Base-by-base conservation (phyloP, 2,797 vertebrate genomes). In the Coranthus polyacanthus region DNA sequence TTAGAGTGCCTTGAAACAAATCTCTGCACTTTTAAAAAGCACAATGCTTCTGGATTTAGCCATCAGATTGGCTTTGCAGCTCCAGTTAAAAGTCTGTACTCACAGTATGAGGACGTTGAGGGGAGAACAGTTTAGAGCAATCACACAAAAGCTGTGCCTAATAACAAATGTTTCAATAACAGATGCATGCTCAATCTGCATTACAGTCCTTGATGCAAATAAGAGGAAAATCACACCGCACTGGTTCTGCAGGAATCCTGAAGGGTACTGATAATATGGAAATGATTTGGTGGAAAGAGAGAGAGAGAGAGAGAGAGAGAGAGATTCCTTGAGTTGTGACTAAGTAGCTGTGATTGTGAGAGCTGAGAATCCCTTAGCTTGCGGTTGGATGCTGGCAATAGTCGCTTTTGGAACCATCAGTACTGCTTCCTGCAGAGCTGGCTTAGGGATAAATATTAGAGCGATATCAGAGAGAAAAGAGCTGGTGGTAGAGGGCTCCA, bases 1-100 rank as follows among this genome's bases (percentile, higher is more conserved):
- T 37, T 68, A 8, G 46, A 64, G 32, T 52, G 42, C 26, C 67
- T 74, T 74, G 44, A 69, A 73, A 55, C 34, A 52, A 75, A 71
- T 63, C 21, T 70, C 20, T 60, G 36, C 41, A 32, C 22, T 63
- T 24, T 57, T 51, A 60, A 63, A 61, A 78, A 53, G 24, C 24
- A 26, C 3, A 6, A 26, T 26, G 24, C 24, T 6, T 26, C 24
- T 26, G 24, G 24, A 26, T 26, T 51, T 17, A 39, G 4, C n/a
- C n/a, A 18, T 46, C 42, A 45, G 37, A 54, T 61, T 4, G 3
- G 60, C 41, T 16, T 5, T 51, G 9, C 29, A 36, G 43, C 9
- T 1, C 13, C 6, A 9, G 41, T 32, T 38, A 24, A 24, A 59
- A 38, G 20, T 24, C 39, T n/a, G n/a, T 18, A 32, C 12, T 16